Conservation (phyloP, 2,113 vertebrate genomes). For the Cavia porcellus region DNA sequence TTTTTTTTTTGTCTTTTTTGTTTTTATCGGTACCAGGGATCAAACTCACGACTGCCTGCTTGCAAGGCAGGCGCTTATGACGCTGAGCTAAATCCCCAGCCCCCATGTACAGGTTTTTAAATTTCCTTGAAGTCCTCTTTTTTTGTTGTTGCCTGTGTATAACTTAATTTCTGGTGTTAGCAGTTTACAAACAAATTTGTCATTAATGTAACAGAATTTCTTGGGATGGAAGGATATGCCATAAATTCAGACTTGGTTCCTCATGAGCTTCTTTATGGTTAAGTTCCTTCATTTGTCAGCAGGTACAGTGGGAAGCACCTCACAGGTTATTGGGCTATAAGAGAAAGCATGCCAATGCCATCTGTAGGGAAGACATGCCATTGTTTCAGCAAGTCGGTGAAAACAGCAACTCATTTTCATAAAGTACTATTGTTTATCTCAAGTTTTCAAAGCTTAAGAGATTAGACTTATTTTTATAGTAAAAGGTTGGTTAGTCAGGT, state of each 20-base stretch:
- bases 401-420: neutral
- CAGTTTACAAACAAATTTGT: constrained; percentile 14
- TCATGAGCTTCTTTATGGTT: constrained; percentile 1
- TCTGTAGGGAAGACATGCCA: neutral
- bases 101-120: neutral
- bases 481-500: constrained; percentile 18
- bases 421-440: neutral
- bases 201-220: neutral
- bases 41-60: no score
- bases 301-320: neutral
- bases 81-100: no score
- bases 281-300: constrained; percentile 6
- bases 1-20: neutral
- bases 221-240: neutral
- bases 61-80: no score
- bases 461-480: constrained; percentile 31
- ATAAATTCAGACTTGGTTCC: neutral
- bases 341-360: neutral
- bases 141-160: neutral
- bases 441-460: neutral
- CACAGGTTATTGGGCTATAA: neutral
- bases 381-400: constrained; percentile 39
- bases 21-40: no score
- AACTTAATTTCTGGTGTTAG: constrained; percentile 31
- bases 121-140: neutral